These are phyloP conservation scores for Petrolisthes manimaculis DNA, from an alignment of 2,888 invertebrate species.

Conservation along the genomic window DNA sequence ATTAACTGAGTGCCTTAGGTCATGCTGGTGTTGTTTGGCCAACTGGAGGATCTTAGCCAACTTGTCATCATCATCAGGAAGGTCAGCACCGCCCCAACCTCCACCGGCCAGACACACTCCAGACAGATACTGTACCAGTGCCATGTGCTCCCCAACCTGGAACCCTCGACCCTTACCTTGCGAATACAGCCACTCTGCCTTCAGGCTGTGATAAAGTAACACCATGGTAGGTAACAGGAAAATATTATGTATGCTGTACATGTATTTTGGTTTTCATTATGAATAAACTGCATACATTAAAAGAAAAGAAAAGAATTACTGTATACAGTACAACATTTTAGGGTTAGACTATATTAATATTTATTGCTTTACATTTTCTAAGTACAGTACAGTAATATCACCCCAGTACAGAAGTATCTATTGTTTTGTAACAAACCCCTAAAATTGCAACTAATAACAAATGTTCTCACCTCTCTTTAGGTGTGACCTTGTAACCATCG, in stretches of 20 bases:
- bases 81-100: slow-evolving; percentile 68
- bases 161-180: slow-evolving; percentile 93
- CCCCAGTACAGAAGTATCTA: no score
- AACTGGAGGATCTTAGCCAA: slow-evolving; percentile 70
- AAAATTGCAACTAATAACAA: no score
- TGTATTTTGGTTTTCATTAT: no score
- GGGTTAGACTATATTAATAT: no score
- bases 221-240: no score
- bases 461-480: slow-evolving; percentile 83
- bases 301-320: no score
- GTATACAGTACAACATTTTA: no score
- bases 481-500: slow-evolving; percentile 89
- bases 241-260: no score
- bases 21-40: slow-evolving; percentile 70
- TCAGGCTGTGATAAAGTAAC: slow-evolving; percentile 75
- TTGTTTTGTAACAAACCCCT: no score
- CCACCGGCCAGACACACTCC: slow-evolving; percentile 66
- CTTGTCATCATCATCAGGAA: slow-evolving; percentile 67
- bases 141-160: slow-evolving; percentile 85
- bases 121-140: slow-evolving; percentile 82
- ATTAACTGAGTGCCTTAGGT: slow-evolving; percentile 58
- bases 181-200: slow-evolving; percentile 95
- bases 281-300: no score
- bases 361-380: no score
- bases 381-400: no score